Base-by-base conservation (phyloP, 1,140 invertebrate species). In the Halotydeus destructor region DNA sequence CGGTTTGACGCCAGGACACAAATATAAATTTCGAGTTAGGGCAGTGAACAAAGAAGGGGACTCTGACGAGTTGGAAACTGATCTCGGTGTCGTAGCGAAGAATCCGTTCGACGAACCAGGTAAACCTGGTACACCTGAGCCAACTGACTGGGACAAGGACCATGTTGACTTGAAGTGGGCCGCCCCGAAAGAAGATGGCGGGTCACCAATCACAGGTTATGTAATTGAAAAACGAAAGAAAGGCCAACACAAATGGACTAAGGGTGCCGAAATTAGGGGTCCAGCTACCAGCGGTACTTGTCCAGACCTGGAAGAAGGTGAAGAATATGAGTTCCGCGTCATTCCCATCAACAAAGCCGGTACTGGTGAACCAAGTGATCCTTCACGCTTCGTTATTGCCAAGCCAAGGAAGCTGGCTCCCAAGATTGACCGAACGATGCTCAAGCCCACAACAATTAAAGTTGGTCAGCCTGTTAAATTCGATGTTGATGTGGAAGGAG, bases 21-120 rank as follows among this genome's bases (percentile, higher is more conserved):
- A 88, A 53, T 97, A 97, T 60, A 75, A 89, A 59, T 97, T 96
- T 67, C 70, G 89, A 49, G 88, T 98, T 0, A 89, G 81, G 56
- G 91, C 93, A n/a, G 71, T 96, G 34, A 99, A 98, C 55, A 82
- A 88, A 41, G 85, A 97, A 65, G 93, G 85, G 89, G 52, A 56
- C 63, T 91, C 86, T 19, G 89, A 97, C 53, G 85, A 88, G 12
- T 57, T 97, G 37, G 77, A 80, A 52, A 84, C 86, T 11, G 70
- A 69, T 16, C 78, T 88, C 57, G 77, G 88, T 11, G 81, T 97
- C 49, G 72, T 72, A 48, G 88, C 89, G 1, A 82, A 84, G 64
- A 80, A 91, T 78, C 86, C 89, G 53, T 96, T 91, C 62, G 76
- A 93, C 67, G 71, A 76, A 38, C 88, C 91, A 3, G 79, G 77